phyloP scores from a whole-genome alignment of 2,113 vertebrate species.

The Eudyptes chrysolophus region DNA sequence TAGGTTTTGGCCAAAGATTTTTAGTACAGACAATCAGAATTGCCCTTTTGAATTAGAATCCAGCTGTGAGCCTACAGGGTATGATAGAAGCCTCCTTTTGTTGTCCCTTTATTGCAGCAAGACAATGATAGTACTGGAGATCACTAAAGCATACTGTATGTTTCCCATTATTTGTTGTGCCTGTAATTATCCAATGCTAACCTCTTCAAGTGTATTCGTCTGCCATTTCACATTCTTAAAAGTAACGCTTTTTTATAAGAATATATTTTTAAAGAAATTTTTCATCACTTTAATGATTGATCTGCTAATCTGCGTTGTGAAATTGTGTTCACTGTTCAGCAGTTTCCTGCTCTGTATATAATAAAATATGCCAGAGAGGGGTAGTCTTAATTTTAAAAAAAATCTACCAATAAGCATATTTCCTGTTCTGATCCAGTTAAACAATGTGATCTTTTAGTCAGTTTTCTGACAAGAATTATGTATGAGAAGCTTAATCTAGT shows the following conservation, averaged over 20 bases:
- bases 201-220: background rate
- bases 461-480: background rate
- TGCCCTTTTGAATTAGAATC: background rate
- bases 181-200: background rate
- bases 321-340: background rate
- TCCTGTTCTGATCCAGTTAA: background rate
- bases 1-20: background rate
- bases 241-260: background rate
- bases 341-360: background rate
- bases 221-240: background rate
- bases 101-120: background rate
- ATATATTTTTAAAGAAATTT: background rate
- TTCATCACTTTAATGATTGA: background rate
- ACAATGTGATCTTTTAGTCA: background rate
- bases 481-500: background rate
- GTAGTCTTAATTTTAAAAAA: background rate
- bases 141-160: background rate
- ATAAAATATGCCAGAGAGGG: background rate
- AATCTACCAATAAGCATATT: background rate
- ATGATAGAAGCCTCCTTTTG: background rate
- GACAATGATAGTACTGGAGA: background rate
- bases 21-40: background rate
- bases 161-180: background rate
- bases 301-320: background rate
- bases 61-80: background rate